Conservation (phyloP, 2,113 vertebrate species). For the Salminus brasiliensis region DNA sequence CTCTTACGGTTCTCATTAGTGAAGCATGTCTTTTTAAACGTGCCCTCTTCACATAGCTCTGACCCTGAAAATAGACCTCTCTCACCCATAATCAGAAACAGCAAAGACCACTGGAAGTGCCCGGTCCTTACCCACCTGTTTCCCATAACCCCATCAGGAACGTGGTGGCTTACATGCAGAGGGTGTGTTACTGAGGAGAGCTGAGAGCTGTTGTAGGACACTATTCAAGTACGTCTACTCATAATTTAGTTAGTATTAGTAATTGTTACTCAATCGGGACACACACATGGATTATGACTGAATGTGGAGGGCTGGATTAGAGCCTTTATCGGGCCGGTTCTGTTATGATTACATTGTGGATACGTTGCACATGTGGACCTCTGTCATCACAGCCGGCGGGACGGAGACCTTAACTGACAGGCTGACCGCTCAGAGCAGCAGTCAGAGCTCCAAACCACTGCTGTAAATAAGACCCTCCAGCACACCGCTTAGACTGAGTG, state of each 20-base stretch:
- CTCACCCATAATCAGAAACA: slow-evolving; percentile 66
- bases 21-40: slow-evolving; percentile 51
- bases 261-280: not conserved
- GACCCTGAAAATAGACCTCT: slow-evolving; percentile 70
- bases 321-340: too few relatives aligned
- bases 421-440: not conserved
- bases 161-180: not conserved
- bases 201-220: not conserved
- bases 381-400: too few relatives aligned
- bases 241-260: too few relatives aligned
- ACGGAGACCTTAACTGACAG: too few relatives aligned
- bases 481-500: not conserved
- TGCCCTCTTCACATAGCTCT: slow-evolving; percentile 59
- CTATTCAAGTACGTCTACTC: too few relatives aligned
- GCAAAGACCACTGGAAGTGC: slow-evolving; percentile 30
- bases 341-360: too few relatives aligned
- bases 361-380: too few relatives aligned
- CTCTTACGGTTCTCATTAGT: slow-evolving; percentile 43
- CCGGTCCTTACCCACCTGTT: slow-evolving; percentile 64
- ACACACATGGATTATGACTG: too few relatives aligned
- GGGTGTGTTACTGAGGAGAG: slow-evolving; percentile 11
- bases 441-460: slow-evolving; percentile 13
- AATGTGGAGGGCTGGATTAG: too few relatives aligned
- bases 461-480: not conserved
- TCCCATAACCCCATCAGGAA: slow-evolving; percentile 60